These are phyloP conservation scores for Spilogale gracilis DNA, from an alignment of 2,113 vertebrate genomes.

Conservation along the genomic window DNA sequence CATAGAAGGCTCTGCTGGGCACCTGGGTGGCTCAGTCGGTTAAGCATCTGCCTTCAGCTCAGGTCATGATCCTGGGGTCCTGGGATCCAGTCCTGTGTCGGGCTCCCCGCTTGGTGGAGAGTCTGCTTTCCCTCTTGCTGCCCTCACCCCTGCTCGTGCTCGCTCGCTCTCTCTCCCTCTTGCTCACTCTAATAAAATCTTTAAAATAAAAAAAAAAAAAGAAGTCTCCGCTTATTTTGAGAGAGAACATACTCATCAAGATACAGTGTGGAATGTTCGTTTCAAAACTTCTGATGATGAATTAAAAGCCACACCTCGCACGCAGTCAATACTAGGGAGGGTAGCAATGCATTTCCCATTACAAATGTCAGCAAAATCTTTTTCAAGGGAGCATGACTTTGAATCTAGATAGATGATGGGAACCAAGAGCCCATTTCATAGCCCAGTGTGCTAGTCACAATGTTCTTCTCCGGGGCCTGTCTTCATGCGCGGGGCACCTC, in stretches of 20 bases:
- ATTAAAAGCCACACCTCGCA: background rate
- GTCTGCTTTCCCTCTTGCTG: background rate
- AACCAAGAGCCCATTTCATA: background rate
- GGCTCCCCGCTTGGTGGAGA: background rate
- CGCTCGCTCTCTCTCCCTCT: background rate
- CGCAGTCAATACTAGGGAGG: background rate
- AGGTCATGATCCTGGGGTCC: background rate
- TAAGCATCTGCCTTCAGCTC: background rate
- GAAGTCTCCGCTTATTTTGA: background rate
- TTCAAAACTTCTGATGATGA: background rate
- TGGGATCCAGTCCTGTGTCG: fast-evolving
- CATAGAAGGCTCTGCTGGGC: background rate
- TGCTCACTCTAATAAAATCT: background rate
- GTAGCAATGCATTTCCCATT: background rate
- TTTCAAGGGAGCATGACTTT: background rate
- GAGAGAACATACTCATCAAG: background rate
- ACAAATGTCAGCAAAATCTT: background rate
- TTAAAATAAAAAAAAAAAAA: background rate
- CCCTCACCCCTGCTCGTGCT: background rate
- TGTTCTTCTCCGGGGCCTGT: background rate
- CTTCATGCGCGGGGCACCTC: fast-evolving
- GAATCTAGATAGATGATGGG: background rate
- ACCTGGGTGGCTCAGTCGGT: background rate
- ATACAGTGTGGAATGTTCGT: background rate
- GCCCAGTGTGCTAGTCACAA: fast-evolving